Percentiles rank a stretch among this genome's conserved stretches.
These are phyloP conservation scores for Sinocyclocheilus maitianheensis DNA, from an alignment of 2,113 vertebrate species.

Conservation along the genomic window DNA sequence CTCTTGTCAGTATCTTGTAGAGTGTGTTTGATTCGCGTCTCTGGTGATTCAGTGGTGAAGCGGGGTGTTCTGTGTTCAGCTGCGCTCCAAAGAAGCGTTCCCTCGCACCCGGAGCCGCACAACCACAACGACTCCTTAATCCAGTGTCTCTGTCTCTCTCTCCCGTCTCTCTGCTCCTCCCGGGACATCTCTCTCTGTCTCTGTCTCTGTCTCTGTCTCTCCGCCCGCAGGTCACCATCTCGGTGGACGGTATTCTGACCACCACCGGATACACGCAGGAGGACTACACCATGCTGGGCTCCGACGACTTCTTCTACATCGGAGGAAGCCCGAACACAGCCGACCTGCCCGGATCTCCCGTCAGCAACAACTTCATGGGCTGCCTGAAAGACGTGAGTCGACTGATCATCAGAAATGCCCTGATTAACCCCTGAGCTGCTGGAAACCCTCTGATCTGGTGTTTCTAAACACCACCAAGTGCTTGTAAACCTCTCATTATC, in stretches of 20 bases:
- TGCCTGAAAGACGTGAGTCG: conserved; percentile 91
- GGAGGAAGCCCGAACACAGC: conserved; percentile 92
- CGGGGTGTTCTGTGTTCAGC: conserved; percentile 51
- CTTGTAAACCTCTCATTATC: too few species aligned
- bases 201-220: conserved; percentile 65
- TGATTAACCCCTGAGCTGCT: too few species aligned
- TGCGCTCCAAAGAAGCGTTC: conserved; percentile 69
- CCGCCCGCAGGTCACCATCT: conserved; percentile 85
- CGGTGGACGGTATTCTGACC: conserved; percentile 92
- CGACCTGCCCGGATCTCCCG: conserved; percentile 89
- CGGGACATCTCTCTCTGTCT: conserved; percentile 32
- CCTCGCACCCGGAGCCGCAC: conserved; percentile 52
- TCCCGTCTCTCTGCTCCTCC: conserved; percentile 68
- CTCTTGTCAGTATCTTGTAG: too few species aligned
- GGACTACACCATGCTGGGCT: conserved; percentile 94
- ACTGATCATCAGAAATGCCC: too few species aligned
- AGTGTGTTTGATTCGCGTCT: too few species aligned
- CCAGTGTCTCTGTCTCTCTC: conserved; percentile 69
- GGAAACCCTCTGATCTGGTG: too few species aligned
- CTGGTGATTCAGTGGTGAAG: too few species aligned
- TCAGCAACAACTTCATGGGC: conserved; percentile 98
- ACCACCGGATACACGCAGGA: conserved; percentile 89
- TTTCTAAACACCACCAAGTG: too few species aligned
- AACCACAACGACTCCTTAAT: conserved; percentile 62
- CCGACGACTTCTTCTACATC: conserved; percentile 94